Evolutionary conservation across 2,113 vertebrate genomes (phyloP), one percentile per base, ranked within the genome.

Genomic region (Trematocara macrostoma): DNA sequence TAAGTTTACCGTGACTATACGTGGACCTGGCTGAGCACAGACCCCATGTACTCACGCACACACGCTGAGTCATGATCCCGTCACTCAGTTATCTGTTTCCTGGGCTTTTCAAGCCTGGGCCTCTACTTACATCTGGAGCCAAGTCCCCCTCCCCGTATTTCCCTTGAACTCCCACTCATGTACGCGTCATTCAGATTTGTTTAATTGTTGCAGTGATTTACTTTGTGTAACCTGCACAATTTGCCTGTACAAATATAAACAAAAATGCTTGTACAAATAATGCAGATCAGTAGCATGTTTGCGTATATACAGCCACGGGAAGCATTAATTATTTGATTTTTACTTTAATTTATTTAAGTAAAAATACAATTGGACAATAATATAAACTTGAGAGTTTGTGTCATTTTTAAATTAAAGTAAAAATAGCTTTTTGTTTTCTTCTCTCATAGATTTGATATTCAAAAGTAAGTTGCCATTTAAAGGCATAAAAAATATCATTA

Each of bases 41-140:
- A 87, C 38, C 35, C 78, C 14, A 9, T n/a, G 38, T 45, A 67
- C 35, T 84, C 78, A 29, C 5, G 55, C 69, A 47, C 59, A 59
- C 82, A 38, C 2, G 53, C 80, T 87, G 84, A 93, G 78, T 94
- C 92, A 93, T n/a, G 59, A 89, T 81, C 76, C 79, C 23, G 20
- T 59, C 34, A 64, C 79, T 88, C 84, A 84, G 88, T 86, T 84
- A 81, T 90, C 82, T 35, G 3, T 51, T 95, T 93, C 92, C 93
- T 91, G 87, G 82, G 31, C 84, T 87, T 92, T 88, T 86, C 64
- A 74, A 69, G 34, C 59, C 2, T 1, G 87, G 91, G 87, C 83
- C 90, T 83, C 55, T 35, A 38, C 49, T 80, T 85, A 81, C 91
- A 92, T 95, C 90, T 93, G 90, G 71, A 89, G 47, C 53, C 67